Evolutionary conservation across 2,888 invertebrate genomes (phyloP).

Genomic region (Drosophila kuntzei): DNA sequence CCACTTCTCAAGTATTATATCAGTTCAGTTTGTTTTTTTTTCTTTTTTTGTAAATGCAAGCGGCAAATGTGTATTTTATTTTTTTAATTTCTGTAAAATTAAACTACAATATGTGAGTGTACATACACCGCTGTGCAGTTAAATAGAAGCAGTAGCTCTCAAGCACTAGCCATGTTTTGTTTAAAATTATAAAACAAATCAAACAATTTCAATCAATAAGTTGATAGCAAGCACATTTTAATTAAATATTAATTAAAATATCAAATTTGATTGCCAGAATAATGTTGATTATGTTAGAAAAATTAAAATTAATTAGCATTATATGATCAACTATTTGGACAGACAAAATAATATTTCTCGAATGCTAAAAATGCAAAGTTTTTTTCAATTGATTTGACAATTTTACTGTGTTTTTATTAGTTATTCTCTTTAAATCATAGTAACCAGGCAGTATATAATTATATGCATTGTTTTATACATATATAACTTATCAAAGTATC

Average conservation of each 20-base stretch:
- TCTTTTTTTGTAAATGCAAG: conserved; percentile 2
- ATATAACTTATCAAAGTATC: not conserved
- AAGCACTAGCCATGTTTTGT: not conserved
- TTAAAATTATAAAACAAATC: not conserved
- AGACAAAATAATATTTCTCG: not conserved
- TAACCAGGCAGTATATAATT: not conserved
- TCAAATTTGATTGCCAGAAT: not conserved
- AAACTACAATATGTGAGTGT: not conserved
- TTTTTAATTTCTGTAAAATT: conserved; percentile 3
- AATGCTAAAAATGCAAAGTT: not conserved
- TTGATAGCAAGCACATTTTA: not conserved
- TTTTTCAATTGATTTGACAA: not conserved
- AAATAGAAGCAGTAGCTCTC: conserved; percentile 9
- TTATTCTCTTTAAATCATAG: not conserved
- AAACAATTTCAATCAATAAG: not conserved
- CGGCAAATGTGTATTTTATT: conserved; percentile 32
- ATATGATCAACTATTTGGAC: not conserved
- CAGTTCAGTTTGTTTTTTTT: conserved; percentile 39
- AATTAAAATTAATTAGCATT: not conserved
- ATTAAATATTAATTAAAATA: not conserved
- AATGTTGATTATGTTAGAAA: not conserved
- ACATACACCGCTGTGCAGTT: conserved; percentile 18
- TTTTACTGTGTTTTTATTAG: not conserved
- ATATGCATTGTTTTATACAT: not conserved
- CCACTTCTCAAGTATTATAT: conserved; percentile 74